Conservation (phyloP, 2,113 vertebrate genomes). For the Caloenas nicobarica region DNA sequence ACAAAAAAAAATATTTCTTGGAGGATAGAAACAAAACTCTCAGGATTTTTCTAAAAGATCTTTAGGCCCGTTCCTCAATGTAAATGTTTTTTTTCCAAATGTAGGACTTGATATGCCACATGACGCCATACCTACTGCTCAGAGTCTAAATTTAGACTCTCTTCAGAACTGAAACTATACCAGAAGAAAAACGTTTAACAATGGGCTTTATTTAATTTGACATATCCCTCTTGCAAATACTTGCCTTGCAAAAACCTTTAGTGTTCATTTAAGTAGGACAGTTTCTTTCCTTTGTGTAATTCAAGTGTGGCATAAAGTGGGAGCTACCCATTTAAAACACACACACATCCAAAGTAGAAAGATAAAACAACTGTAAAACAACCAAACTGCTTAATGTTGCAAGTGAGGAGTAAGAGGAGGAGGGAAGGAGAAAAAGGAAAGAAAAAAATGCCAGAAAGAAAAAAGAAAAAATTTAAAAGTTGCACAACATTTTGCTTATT, state of each 20-base stretch:
- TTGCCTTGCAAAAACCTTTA: conserved; percentile 12
- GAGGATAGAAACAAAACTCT: background rate
- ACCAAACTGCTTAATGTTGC: background rate
- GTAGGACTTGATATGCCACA: background rate
- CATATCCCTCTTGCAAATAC: background rate
- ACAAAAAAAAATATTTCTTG: background rate
- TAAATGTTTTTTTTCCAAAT: background rate
- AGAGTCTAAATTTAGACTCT: conserved; percentile 54
- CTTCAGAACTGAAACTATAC: conserved; percentile 13
- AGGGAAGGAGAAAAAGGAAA: background rate
- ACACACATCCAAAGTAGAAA: background rate
- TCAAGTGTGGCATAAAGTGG: background rate
- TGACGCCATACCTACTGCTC: background rate
- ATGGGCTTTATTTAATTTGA: conserved; percentile 46
- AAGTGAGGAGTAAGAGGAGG: background rate
- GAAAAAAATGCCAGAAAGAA: background rate
- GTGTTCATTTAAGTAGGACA: background rate
- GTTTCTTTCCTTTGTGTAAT: background rate
- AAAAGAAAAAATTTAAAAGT: background rate
- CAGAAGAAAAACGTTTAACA: background rate
- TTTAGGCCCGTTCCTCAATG: background rate
- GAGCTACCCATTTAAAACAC: conserved; percentile 5
- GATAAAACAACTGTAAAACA: conserved; percentile 3
- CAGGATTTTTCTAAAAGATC: background rate
- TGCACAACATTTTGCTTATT: background rate